A percentile compares a stretch with the other conserved stretches of the same genome.
phyloP scores from a whole-genome alignment of 2,113 vertebrate species.

The Otis tarda region DNA sequence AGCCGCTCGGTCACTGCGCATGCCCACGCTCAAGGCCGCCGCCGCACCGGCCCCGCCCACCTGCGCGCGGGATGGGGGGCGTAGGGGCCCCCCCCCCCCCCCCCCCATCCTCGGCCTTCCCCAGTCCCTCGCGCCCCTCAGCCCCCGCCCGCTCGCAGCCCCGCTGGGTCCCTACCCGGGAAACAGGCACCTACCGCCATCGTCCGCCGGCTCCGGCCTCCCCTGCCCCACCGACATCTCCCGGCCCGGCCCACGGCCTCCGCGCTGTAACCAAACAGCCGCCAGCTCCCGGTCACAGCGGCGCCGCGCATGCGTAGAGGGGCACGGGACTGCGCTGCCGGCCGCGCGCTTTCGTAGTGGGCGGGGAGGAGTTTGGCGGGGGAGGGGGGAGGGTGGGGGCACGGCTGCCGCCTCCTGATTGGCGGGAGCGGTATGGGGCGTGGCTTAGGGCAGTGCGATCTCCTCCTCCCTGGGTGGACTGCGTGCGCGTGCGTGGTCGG shows the following conservation, averaged over 20 bases:
- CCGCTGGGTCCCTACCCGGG: fast-evolving
- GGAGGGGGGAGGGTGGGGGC: fast-evolving
- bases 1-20: neutral
- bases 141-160: neutral
- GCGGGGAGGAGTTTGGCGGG: no score
- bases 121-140: neutral
- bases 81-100: no score
- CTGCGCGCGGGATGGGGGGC: no score
- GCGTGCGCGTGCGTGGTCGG: neutral
- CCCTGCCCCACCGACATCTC: neutral
- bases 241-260: neutral
- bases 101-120: no score
- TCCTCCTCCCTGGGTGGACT: fast-evolving
- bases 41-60: neutral
- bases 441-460: no score
- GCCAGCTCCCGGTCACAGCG: fast-evolving
- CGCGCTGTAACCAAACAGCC: fast-evolving
- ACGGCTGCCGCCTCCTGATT: neutral
- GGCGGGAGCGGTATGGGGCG: neutral
- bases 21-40: fast-evolving
- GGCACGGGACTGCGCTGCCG: fast-evolving
- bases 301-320: fast-evolving
- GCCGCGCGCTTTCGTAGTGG: fast-evolving
- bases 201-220: fast-evolving
- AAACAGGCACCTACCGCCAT: neutral